A percentile compares a stretch with the other conserved stretches of the same genome.
These are phyloP conservation scores for Cryptocephalus primarius DNA, from an alignment of 2,888 invertebrate genomes.

Conservation along the genomic window DNA sequence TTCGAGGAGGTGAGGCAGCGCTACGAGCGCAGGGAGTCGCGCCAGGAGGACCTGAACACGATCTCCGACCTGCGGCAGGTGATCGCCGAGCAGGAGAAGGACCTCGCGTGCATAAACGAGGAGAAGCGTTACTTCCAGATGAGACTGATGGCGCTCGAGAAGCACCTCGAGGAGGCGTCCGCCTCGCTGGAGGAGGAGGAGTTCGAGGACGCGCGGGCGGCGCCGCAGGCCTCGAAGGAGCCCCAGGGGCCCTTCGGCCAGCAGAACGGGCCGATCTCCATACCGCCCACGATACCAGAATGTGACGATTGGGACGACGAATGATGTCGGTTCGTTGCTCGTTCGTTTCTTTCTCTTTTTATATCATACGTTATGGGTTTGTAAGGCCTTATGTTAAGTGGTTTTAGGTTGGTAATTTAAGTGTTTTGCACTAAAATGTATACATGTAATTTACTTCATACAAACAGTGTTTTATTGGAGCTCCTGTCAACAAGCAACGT, in stretches of 20 bases:
- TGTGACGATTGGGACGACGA: constrained; percentile 32
- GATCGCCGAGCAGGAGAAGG: constrained; percentile 48
- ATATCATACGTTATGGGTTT: constrained; percentile 6
- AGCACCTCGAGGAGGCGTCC: constrained; percentile 18
- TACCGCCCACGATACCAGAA: constrained; percentile 35
- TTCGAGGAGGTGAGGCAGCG: constrained; percentile 48
- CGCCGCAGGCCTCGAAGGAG: constrained; percentile 3
- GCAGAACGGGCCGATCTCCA: constrained; percentile 18
- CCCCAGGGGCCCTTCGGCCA: not conserved
- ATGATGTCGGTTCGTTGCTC: constrained; percentile 10
- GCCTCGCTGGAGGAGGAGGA: constrained; percentile 26
- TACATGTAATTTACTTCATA: no score
- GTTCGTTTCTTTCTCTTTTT: not conserved
- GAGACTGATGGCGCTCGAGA: constrained; percentile 34
- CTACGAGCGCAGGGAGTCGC: constrained; percentile 45
- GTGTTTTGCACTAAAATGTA: no score
- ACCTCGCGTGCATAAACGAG: constrained; percentile 45
- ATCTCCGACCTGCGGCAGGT: constrained; percentile 44
- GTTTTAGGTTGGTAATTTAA: not conserved
- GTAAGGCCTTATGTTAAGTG: constrained; percentile 1
- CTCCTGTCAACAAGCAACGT: no score
- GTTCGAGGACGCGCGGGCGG: constrained; percentile 25
- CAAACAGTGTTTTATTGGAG: no score
- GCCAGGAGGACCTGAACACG: constrained; percentile 44
- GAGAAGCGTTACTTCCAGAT: constrained; percentile 47